Conservation (phyloP, 1,140 invertebrate genomes). For the Mactra quadrangularis region DNA sequence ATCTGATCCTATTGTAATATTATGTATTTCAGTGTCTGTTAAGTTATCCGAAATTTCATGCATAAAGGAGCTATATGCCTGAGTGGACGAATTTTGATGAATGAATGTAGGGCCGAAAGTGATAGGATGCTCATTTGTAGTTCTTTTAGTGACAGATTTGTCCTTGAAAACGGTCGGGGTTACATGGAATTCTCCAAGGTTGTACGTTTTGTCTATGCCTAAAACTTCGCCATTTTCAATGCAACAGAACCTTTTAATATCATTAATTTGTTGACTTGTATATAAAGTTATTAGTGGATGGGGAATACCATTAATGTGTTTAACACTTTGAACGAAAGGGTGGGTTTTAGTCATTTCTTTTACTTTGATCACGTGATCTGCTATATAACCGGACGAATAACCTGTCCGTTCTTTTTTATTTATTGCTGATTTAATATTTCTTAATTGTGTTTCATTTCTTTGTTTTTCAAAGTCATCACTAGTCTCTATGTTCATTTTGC, state of each 20-base stretch:
- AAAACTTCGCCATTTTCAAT: constrained; percentile 2
- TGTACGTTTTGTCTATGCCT: constrained; percentile 38
- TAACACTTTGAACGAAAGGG: constrained; percentile 18
- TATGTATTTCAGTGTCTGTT: constrained; percentile 3
- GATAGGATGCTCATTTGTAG: constrained; percentile 30
- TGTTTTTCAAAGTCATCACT: constrained; percentile 29
- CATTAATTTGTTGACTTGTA: constrained; percentile 21
- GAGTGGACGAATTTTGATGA: constrained; percentile 33
- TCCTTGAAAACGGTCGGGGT: constrained; percentile 39
- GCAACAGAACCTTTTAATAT: constrained; percentile 38
- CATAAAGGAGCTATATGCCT: constrained; percentile 11
- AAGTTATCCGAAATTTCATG: constrained; percentile 24
- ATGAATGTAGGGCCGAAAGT: constrained; percentile 37
- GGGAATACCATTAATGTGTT: constrained; percentile 8
- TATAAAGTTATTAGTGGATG: constrained; percentile 33
- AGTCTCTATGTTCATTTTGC: constrained; percentile 9
- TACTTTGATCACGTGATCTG: constrained; percentile 10
- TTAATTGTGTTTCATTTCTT: constrained; percentile 25
- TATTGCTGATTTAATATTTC: constrained; percentile 20
- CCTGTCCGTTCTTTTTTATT: neutral
- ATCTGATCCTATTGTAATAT: neutral
- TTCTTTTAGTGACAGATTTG: neutral
- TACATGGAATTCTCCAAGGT: constrained; percentile 38
- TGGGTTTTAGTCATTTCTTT: constrained; percentile 35
- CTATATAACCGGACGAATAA: neutral